A percentile compares a stretch with the other conserved stretches of the same genome.
These are phyloP conservation scores for Euura saliciscinereae DNA, from an alignment of 1,140 invertebrate genomes.

Conservation along the genomic window DNA sequence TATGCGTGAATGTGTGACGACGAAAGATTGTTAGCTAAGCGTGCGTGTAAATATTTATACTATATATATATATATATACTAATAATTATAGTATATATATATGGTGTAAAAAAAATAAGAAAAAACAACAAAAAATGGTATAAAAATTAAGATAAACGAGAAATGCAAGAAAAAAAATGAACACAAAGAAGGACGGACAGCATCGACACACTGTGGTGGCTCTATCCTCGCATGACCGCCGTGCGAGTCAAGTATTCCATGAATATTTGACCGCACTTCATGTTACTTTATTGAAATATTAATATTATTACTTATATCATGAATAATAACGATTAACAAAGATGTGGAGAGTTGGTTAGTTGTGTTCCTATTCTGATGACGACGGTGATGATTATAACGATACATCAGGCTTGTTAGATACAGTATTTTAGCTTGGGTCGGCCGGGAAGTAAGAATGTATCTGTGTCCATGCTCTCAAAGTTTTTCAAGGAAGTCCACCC, in stretches of 20 bases:
- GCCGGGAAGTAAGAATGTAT: background rate
- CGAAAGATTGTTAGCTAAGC: constrained; percentile 46
- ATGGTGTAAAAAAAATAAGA: constrained; percentile 43
- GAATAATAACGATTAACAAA: constrained; percentile 48
- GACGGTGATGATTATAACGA: no score
- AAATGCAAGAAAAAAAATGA: no score
- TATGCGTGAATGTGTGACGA: constrained; percentile 43
- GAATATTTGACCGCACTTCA: constrained; percentile 54
- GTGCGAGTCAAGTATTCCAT: constrained; percentile 54
- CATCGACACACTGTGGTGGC: constrained; percentile 51
- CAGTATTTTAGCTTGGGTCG: background rate
- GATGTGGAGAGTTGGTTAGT: constrained; percentile 53
- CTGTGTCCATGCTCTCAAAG: constrained; percentile 32
- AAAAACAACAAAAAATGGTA: no score
- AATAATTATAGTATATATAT: constrained; percentile 41
- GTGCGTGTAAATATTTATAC: constrained; percentile 56
- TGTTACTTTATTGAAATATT: constrained; percentile 59
- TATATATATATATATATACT: constrained; percentile 47
- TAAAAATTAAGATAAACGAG: no score
- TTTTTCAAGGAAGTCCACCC: constrained; percentile 20
- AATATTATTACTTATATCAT: constrained; percentile 57
- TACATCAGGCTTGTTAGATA: constrained; percentile 38
- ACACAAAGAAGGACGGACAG: constrained; percentile 37
- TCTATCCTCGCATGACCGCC: constrained; percentile 56
- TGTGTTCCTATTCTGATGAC: constrained; percentile 53